Evolutionary conservation across 2,113 vertebrate genomes (phyloP).

Genomic region (Daphoenositta chrysoptera): DNA sequence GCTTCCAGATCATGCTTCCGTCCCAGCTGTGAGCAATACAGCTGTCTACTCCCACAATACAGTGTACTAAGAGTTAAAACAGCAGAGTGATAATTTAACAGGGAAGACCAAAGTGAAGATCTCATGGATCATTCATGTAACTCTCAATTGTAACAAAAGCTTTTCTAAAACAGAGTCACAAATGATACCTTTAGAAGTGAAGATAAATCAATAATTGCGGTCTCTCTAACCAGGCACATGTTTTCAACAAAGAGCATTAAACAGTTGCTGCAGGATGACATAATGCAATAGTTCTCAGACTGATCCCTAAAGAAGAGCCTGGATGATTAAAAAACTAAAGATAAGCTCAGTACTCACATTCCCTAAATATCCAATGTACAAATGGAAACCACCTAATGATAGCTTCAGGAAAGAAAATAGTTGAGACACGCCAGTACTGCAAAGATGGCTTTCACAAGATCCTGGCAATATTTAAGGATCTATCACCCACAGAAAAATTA

Average conservation of each 20-base stretch:
- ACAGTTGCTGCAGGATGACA: background rate
- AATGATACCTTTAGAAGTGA: background rate
- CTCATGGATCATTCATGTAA: background rate
- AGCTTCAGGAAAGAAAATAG: background rate
- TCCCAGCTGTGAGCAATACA: background rate
- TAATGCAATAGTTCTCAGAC: background rate
- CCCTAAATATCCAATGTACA: background rate
- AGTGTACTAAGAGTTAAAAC: background rate
- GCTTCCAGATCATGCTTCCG: background rate
- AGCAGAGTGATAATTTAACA: background rate
- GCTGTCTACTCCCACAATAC: background rate
- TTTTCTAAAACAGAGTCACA: background rate
- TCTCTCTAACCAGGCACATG: background rate
- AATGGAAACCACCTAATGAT: background rate
- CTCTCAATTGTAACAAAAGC: background rate
- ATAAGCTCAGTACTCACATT: background rate
- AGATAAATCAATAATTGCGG: background rate
- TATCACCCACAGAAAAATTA: background rate
- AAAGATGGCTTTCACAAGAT: background rate
- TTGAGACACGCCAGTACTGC: background rate
- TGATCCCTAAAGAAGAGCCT: background rate
- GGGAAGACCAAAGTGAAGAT: background rate
- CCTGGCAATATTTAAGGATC: background rate
- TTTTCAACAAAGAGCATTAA: background rate
- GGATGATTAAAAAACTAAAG: background rate